Conservation (phyloP, 2,113 vertebrate species). For the Protobothrops mucrosquamatus region DNA sequence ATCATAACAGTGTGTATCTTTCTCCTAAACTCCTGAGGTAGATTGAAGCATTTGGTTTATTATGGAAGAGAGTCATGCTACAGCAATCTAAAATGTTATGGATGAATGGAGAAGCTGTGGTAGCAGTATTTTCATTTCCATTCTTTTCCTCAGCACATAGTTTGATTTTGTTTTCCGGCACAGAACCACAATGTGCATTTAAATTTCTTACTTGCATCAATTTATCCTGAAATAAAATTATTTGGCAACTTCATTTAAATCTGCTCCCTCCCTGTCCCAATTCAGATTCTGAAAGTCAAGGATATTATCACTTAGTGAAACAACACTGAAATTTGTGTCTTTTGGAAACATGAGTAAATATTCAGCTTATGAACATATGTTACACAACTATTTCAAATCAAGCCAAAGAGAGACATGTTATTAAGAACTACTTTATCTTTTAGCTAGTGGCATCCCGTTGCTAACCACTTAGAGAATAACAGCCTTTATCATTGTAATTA, state of each 20-base stretch:
- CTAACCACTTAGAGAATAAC: slow-evolving; percentile 55
- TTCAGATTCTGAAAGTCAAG: slow-evolving; percentile 48
- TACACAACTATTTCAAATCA: slow-evolving; percentile 32
- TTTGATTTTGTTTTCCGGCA: neutral
- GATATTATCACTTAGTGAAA: slow-evolving; percentile 32
- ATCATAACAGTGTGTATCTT: neutral
- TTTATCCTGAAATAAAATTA: slow-evolving; percentile 16
- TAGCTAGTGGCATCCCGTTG: slow-evolving; percentile 39
- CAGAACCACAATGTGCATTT: neutral
- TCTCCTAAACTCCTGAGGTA: neutral
- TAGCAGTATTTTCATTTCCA: neutral
- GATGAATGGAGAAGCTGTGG: neutral
- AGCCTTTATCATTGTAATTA: slow-evolving; percentile 52
- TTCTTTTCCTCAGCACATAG: neutral
- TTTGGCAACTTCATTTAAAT: neutral
- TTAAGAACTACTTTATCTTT: slow-evolving; percentile 46
- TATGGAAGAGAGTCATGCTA: neutral
- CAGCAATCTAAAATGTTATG: neutral
- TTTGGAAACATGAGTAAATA: slow-evolving; percentile 10
- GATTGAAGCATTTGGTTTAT: neutral
- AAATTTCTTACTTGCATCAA: neutral
- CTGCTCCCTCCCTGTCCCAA: neutral
- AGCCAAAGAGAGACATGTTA: slow-evolving; percentile 47
- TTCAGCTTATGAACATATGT: neutral
- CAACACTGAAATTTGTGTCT: slow-evolving; percentile 21